Base-by-base conservation (phyloP, 2,797 vertebrate species). In the Falco biarmicus region DNA sequence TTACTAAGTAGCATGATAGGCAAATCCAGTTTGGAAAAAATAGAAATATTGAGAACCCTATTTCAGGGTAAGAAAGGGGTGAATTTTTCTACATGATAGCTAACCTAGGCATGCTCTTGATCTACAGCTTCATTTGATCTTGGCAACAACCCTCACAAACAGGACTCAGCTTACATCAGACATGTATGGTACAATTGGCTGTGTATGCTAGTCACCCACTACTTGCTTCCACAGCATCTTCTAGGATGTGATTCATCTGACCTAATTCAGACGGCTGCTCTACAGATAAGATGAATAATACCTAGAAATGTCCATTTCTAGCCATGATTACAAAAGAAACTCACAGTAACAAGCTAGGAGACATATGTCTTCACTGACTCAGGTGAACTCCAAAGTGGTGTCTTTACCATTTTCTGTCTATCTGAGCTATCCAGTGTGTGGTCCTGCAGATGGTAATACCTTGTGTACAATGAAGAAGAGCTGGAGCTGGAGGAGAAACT, bases 231-330 rank as follows among this genome's bases (percentile, higher is more conserved):
- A 93, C 83, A 59, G 77, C 0, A 0, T 37, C 78, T 92, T 76
- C 88, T 91, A 64, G 68, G 75, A 43, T 39, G 68, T 93, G 95
- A 95, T 83, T 93, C 84, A 87, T 68, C 75, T 85, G 69, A 95
- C 92, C 82, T 89, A 77, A 81, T 91, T 94, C 92, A 94, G 50
- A 43, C 19, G 1, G 15, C 87, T 96, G 39, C 75, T 75, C 93
- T 80, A 57, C 32, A 43, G 78, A 57, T 87, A 39, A 65, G 45
- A 91, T 80, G 37, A 96, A 93, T 85, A 92, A 92, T 34, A 29
- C 56, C 64, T 75, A n/a, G 22, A 96, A 85, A 15, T 53, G 59
- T 70, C 68, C 78, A 6, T 48, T 84, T 89, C 60, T 89, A 64
- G 73, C n/a, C 10, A 1, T 31, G 48, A 63, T 64, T 82, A 41